Evolutionary conservation across 2,888 invertebrate genomes (phyloP), one percentile per base, ranked within the genome.

Genomic region (Volucella inanis): DNA sequence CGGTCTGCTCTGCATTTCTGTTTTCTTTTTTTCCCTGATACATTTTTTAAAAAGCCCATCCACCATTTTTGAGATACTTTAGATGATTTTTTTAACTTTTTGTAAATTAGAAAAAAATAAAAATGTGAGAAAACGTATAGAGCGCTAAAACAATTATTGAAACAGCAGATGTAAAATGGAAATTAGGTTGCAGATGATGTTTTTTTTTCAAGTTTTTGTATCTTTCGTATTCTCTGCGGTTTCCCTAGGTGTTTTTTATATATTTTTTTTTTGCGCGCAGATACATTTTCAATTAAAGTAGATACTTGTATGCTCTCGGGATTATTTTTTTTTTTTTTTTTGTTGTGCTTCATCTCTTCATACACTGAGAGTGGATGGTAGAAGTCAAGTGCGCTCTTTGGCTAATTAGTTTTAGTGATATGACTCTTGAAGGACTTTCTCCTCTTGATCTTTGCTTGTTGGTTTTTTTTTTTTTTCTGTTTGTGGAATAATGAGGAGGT

Each of bases 331-430:
- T 45, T 67, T 57, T 6, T 6, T 59, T 71, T 68, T 18, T 18
- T 47, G 50, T 67, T 43, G 31, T 31, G 4, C 31, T 47, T 18
- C 8, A 55, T 8, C 67, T 47, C 31, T 68, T 52, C 41, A 45
- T 68, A 22, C n/a, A n/a, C 18, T 9, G 12, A 59, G 47, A 49
- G 57, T 57, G 54, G 57, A 68, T 49, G 39, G 64, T n/a, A 67
- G 45, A 54, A 57, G 74, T 79, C 74, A 79, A 84, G 83, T 84
- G 65, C 43, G 65, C 83, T 84, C 57, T 84, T 38, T 79, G 75
- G 83, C 47, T 79, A 84, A 84, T 84, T 79, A 79, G 59, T 70
- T 84, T 75, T 75, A 79, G 79, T 84, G 79, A 79, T 84, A 75
- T 75, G 79, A 75, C 70, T 79, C 68, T 70, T 84, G 70, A 84